Percentiles rank a stretch among this genome's conserved stretches.
Evolutionary conservation across 2,888 invertebrate genomes (phyloP).

Genomic region (Drosophila aldrichi): DNA sequence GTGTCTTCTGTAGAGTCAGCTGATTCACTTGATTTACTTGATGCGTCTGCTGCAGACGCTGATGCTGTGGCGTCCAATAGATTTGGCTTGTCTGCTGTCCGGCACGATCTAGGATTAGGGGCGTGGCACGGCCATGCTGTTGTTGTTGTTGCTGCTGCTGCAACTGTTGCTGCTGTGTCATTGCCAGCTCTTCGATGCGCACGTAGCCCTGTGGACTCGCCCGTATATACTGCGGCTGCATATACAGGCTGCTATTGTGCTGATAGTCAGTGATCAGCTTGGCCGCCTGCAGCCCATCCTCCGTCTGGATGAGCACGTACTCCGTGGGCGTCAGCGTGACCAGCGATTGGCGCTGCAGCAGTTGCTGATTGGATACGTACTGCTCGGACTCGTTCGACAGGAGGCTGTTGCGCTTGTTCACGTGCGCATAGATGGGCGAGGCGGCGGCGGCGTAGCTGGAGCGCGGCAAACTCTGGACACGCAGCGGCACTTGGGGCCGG

Average conservation of each 20-base stretch:
- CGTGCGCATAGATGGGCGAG: conserved; percentile 84
- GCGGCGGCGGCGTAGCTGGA: conserved; percentile 36
- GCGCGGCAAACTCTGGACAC: conserved; percentile 82
- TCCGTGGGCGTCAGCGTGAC: conserved; percentile 62
- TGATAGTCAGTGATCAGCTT: conserved; percentile 73
- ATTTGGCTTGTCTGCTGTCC: conserved; percentile 82
- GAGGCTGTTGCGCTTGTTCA: conserved; percentile 83
- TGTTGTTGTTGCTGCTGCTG: conserved; percentile 42
- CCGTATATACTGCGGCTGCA: conserved; percentile 67
- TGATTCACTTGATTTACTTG: conserved; percentile 15
- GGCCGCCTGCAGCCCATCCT: conserved; percentile 81
- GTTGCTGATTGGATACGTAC: conserved; percentile 75
- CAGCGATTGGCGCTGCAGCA: conserved; percentile 40
- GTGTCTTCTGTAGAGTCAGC: conserved; percentile 62
- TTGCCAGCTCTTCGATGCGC: conserved; percentile 44
- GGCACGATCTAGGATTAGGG: conserved; percentile 82
- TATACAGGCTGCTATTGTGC: conserved; percentile 52
- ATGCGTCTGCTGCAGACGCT: conserved; percentile 66
- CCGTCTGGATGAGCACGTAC: conserved; percentile 81
- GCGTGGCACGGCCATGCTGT: conserved; percentile 82
- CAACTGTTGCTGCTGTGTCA: conserved; percentile 32
- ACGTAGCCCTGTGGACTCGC: conserved; percentile 59
- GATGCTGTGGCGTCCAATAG: conserved; percentile 82
- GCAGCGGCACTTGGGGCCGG: conserved; percentile 83
- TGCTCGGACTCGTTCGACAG: conserved; percentile 83